Evolutionary conservation across 37 sponge, comb jelly and placozoan genomes (phyloP).

Genomic region (Haliclona indistincta): DNA sequence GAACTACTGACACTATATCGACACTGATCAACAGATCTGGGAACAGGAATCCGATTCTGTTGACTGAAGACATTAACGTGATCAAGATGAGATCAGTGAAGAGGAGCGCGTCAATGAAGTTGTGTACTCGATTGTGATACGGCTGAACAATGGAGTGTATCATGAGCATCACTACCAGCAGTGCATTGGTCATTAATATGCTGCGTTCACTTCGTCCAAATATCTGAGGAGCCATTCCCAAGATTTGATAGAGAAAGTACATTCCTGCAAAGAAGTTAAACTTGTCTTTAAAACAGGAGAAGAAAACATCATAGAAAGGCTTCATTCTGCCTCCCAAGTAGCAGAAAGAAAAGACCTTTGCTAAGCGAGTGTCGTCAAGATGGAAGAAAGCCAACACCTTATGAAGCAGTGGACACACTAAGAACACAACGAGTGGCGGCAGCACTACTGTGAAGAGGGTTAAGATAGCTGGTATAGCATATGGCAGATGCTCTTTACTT

Average conservation of each 20-base stretch:
- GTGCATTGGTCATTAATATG: background rate
- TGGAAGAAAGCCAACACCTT: constrained; percentile 8
- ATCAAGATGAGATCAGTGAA: constrained; percentile 23
- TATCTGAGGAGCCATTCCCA: background rate
- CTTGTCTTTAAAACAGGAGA: constrained; percentile 48
- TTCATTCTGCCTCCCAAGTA: constrained; percentile 18
- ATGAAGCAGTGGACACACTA: constrained; percentile 20
- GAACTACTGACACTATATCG: background rate
- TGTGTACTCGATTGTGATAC: constrained; percentile 28
- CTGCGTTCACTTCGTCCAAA: too few relatives aligned
- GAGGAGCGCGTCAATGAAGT: constrained; percentile 39
- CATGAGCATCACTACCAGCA: constrained; percentile 7
- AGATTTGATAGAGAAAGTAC: constrained; percentile 38
- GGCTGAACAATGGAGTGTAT: constrained; percentile 53
- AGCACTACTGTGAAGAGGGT: constrained; percentile 9
- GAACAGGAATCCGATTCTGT: background rate
- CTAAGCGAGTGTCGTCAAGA: constrained; percentile 3
- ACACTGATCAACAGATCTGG: background rate
- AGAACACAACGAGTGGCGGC: constrained; percentile 26
- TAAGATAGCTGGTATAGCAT: constrained; percentile 51
- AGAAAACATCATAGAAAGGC: constrained; percentile 53
- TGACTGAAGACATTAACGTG: background rate
- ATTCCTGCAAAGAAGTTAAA: constrained; percentile 56
- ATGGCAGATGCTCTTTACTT: constrained; percentile 37
- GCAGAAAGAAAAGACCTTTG: background rate